A percentile compares a stretch with the other conserved stretches of the same genome.
These are phyloP conservation scores for Lamproptera curius DNA, from an alignment of 2,888 invertebrate species.

Conservation along the genomic window DNA sequence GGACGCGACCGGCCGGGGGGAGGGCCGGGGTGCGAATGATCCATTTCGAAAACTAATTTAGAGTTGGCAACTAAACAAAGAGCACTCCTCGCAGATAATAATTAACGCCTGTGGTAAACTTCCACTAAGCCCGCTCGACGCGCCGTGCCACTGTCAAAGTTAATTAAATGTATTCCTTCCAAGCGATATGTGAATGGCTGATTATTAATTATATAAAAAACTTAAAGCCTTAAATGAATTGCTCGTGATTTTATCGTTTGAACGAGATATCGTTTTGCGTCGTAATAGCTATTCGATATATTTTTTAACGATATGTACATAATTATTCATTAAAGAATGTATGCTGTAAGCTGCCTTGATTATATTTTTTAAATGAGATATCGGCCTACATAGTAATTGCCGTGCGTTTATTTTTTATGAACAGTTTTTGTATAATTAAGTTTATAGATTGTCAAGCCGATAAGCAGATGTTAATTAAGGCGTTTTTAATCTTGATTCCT, in stretches of 20 bases:
- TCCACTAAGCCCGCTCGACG: constrained; percentile 71
- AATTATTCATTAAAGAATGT: too few relatives aligned
- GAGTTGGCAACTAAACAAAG: constrained; percentile 79
- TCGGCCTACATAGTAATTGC: constrained; percentile 8
- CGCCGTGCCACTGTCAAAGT: constrained; percentile 60
- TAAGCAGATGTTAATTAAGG: constrained; percentile 8
- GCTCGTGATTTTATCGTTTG: too few relatives aligned
- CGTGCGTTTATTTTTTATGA: constrained; percentile 8
- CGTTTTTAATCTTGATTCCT: not conserved
- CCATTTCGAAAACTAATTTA: constrained; percentile 79
- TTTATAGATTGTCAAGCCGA: constrained; percentile 7
- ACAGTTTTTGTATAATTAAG: constrained; percentile 7
- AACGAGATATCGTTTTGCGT: too few relatives aligned
- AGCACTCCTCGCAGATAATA: constrained; percentile 78
- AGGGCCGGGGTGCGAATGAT: constrained; percentile 71
- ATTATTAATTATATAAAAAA: too few relatives aligned
- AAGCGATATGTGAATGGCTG: constrained; percentile 30
- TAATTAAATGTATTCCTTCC: constrained; percentile 54
- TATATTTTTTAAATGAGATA: too few relatives aligned
- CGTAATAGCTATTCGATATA: too few relatives aligned
- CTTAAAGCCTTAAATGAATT: too few relatives aligned
- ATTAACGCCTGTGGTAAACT: constrained; percentile 77
- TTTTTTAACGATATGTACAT: too few relatives aligned
- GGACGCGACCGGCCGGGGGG: constrained; percentile 37
- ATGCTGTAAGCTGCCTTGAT: too few relatives aligned